Conservation (phyloP, 2,113 vertebrate species). For the Noctilio leporinus region DNA sequence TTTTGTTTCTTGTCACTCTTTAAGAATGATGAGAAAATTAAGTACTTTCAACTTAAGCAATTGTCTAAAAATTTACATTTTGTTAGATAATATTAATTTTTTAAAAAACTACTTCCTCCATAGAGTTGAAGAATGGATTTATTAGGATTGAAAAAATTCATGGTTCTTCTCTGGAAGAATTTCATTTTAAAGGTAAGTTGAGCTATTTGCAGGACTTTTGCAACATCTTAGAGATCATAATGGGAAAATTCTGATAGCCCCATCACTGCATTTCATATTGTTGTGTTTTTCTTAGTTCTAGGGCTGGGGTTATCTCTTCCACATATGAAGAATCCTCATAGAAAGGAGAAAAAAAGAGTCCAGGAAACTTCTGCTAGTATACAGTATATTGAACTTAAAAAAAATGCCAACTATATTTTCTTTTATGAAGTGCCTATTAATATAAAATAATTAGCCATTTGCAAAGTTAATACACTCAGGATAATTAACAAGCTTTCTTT, state of each 20-base stretch:
- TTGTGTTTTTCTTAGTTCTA: neutral
- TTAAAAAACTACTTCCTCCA: neutral
- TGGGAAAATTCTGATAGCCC: neutral
- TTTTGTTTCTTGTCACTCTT: neutral
- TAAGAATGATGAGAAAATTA: conserved; percentile 9
- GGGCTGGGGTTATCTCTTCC: neutral
- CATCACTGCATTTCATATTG: neutral
- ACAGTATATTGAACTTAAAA: neutral
- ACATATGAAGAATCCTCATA: neutral
- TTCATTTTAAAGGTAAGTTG: conserved; percentile 90
- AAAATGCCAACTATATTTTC: neutral
- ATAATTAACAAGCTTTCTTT: neutral
- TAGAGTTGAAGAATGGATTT: conserved; percentile 52
- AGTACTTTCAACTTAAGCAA: neutral
- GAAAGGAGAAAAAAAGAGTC: neutral
- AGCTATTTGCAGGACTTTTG: neutral
- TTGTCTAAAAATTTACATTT: neutral
- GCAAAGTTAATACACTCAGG: fast-evolving
- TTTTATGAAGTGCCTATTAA: neutral
- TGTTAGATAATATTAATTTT: neutral
- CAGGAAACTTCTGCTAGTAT: neutral
- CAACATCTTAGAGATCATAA: neutral
- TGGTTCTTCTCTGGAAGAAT: conserved; percentile 94
- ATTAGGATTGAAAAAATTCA: conserved; percentile 79
- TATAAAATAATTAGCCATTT: neutral